Evolutionary conservation across 2,113 vertebrate genomes (phyloP), one percentile per base, ranked within the genome.

Genomic region (Hirundichthys speculiger): DNA sequence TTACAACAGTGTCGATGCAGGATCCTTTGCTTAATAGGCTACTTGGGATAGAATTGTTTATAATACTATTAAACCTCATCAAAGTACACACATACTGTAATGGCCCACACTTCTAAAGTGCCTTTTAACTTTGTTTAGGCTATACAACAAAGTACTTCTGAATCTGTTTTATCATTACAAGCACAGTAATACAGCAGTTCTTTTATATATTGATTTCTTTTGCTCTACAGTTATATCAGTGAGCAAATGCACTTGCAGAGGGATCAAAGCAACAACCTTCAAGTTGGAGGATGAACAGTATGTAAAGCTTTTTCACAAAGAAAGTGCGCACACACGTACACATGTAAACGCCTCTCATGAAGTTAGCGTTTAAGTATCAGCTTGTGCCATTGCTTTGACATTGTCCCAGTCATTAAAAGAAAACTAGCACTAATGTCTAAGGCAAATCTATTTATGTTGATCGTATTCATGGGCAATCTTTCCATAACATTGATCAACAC

Each of bases 381-480:
- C 86, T 92, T 90, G 86, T 95, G 93, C 92, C 95, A 97, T 95
- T 98, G 95, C 90, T 89, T 82, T 96, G 94, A 96, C 96, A 97
- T 96, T 97, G 96, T 92, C 85, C 87, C 93, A 93, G 93, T 94
- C 93, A 95, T 95, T 95, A 97, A 93, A 95, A 94, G 91, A 92
- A 96, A 97, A 94, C 91, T 73, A 91, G 91, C 91, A 80, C 91
- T 93, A 93, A 93, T 93, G 92, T 92, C 89, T 87, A 93, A 94
- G 92, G 94, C 93, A 95, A 95, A 96, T 96, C 94, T 96, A 95
- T 96, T 96, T 96, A 96, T 95, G 94, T 92, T 95, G 94, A 95
- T 94, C 92, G 93, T 96, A 94, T 95, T 96, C 95, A 97, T 93
- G 93, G 95, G 90, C 92, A 93, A 91, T 92, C 92, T 93, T 93